Evolutionary conservation across 2,888 invertebrate genomes (phyloP), one percentile per base, ranked within the genome.

Genomic region (Salpingus planirostris): DNA sequence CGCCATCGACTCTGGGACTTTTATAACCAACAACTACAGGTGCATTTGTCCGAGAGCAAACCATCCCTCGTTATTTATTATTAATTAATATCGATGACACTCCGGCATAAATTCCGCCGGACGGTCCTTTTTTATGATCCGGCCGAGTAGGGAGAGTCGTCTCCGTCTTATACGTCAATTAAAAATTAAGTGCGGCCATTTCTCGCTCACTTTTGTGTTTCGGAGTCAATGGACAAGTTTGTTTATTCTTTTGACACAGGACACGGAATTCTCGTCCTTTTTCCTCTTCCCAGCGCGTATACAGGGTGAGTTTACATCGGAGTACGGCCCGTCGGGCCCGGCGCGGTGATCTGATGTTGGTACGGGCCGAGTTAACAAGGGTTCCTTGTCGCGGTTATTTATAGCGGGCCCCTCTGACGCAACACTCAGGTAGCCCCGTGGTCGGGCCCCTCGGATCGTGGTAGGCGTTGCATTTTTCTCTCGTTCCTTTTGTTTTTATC

Each of bases 371-470:
- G 51, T 55, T 62, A 62, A 64, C 61, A 64, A 62, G 62, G 64
- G 62, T 62, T 59, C 57, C 59, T n/a, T 62, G 62, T 62, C 64
- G 57, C 51, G 41, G 60, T 64, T 59, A 64, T 64, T 63, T 64
- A 64, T 63, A 52, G 57, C 53, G 50, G 57, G 49, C 52, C n/a
- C n/a, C n/a, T 54, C 54, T 62, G 60, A 62, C 54, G 61, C 61
- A 63, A 63, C 60, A 60, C 62, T 60, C 64, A 63, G 63, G 63
- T 64, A 64, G 62, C 60, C n/a, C n/a, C 50, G 52, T 46, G 55
- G 55, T 56, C 56, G 50, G 58, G 59, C 60, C n/a, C n/a, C n/a
- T n/a, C n/a, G n/a, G n/a, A n/a, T n/a, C n/a, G n/a, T n/a, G n/a
- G n/a, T 63, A 61, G 62, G 61, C 62, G 62, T 63, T 59, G 57